These are phyloP conservation scores for rat (Rattus norvegicus) DNA, from an alignment of 2,113 vertebrate species.

Conservation along the genomic window GRCr8 NC_086022.1:61125501-61126000, in stretches of 20 bases:
- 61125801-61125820: neutral
- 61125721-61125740: neutral
- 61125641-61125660: neutral
- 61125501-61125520: neutral
- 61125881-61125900: neutral
- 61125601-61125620: neutral
- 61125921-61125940: neutral
- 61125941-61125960: neutral
- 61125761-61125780: neutral
- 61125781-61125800: neutral
- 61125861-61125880: neutral
- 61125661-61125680: neutral
- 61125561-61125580: neutral
- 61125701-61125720: neutral
- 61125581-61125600: neutral
- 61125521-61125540: neutral
- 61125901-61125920: neutral
- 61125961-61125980: neutral
- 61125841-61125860: constrained; percentile 6
- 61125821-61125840: neutral
- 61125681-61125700: neutral
- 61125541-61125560: neutral
- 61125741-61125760: neutral
- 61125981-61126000: neutral
- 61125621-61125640: neutral